Evolutionary conservation across 2,113 vertebrate species (phyloP), one percentile per base, ranked within the genome.

Genomic region (Sinocyclocheilus rhinocerous): DNA sequence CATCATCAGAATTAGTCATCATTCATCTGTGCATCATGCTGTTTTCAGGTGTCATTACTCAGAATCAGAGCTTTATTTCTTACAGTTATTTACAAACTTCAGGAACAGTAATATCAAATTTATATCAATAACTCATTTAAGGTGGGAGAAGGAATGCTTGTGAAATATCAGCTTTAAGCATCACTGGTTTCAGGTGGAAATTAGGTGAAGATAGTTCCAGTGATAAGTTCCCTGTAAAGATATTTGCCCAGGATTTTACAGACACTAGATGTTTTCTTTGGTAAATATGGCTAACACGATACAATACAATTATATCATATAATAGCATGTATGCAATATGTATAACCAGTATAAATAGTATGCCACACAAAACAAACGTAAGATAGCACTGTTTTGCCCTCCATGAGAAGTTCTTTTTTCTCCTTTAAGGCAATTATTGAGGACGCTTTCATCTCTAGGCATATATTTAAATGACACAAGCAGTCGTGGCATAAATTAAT

Each of bases 401-500:
- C 20, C 8, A 3, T 61, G 57, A 61, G 22, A 61, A 52, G 70
- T 48, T 24, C 0, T 73, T 86, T 84, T 57, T 88, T 86, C 18
- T 57, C 45, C 63, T 69, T 76, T 67, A 59, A 83, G 76, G 92
- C 91, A 93, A 93, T 95, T 94, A 93, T 93, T 94, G 94, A 89
- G 90, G 89, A 92, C 89, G 92, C 92, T 94, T 91, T 90, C 88
- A 91, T 92, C 72, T 92, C 91, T 84, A 89, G 90, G 90, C 92
- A 90, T 88, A 90, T 91, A 94, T 94, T 92, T 93, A 94, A 94
- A 93, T 93, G 82, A 81, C 13, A 76, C 86, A 50, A 93, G 93
- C 92, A 90, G 91, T 93, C 89, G 90, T 89, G 92, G 94, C 92
- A 93, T 93, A 93, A 94, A 94, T 95, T 91, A 95, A 94, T 95